A percentile compares a stretch with the other conserved stretches of the same genome.
These are phyloP conservation scores for Lacerta viridis DNA, from an alignment of 2,797 vertebrate species.

Conservation along the genomic window DNA sequence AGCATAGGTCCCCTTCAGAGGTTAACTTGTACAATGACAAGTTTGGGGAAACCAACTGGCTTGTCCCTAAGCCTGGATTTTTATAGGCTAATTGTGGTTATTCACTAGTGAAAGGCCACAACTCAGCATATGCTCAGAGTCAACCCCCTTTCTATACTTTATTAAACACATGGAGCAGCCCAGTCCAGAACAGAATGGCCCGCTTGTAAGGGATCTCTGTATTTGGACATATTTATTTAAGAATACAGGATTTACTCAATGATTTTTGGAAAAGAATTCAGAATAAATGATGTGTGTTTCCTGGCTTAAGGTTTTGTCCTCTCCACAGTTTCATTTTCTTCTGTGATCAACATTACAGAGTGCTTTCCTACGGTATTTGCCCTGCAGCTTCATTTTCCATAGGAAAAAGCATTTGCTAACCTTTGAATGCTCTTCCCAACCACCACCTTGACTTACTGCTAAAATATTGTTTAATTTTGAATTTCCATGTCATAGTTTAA, in stretches of 20 bases:
- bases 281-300: not conserved
- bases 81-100: not conserved
- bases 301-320: too few relatives aligned
- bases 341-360: too few relatives aligned
- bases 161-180: not conserved
- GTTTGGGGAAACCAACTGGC: too few relatives aligned
- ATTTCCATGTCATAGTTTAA: not conserved
- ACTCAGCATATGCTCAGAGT: conserved; percentile 6
- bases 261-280: not conserved
- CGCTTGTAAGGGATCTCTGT: not conserved
- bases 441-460: not conserved
- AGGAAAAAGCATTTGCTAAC: not conserved
- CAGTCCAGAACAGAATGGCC: not conserved
- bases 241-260: not conserved
- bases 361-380: not conserved
- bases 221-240: not conserved
- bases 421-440: not conserved
- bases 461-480: not conserved
- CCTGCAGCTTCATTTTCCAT: not conserved
- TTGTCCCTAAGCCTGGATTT: not conserved
- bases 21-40: not conserved
- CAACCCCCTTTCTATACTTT: not conserved
- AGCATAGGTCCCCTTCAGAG: not conserved
- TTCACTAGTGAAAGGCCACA: not conserved
- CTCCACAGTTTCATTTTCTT: too few relatives aligned